Conservation (phyloP, 64 coral and sea anemone species). For the Actinia equina region DNA sequence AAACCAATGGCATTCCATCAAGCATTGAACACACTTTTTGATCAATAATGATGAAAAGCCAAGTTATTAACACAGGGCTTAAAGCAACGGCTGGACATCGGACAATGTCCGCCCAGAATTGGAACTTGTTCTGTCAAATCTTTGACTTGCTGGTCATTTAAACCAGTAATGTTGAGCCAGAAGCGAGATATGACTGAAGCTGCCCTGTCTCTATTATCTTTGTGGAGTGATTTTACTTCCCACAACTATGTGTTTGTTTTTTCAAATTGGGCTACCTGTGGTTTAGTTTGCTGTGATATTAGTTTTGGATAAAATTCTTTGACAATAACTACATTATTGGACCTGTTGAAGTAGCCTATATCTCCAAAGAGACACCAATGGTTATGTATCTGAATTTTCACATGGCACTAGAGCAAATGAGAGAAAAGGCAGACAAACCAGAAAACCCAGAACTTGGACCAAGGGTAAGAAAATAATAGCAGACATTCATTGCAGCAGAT, state of each 20-base stretch:
- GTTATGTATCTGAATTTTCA: conserved; percentile 99
- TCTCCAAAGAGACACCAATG: conserved; percentile 97
- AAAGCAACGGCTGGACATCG: no score
- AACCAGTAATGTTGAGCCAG: no score
- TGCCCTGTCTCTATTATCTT: no score
- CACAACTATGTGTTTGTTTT: no score
- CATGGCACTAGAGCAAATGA: conserved; percentile 96
- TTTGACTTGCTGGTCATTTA: no score
- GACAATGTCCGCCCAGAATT: not conserved
- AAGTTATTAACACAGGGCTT: no score
- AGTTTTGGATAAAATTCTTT: conserved; percentile 30
- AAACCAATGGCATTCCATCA: no score
- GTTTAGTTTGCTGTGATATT: not conserved
- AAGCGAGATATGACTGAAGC: no score
- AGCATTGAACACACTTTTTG: no score
- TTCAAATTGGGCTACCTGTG: not conserved
- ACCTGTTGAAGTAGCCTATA: conserved; percentile 76
- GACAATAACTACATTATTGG: conserved; percentile 57
- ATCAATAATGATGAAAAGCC: no score
- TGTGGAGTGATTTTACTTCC: no score
- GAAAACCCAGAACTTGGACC: conserved; percentile 66
- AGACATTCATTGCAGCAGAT: not conserved
- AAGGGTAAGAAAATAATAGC: conserved; percentile 45
- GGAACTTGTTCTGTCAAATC: no score
- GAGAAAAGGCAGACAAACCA: conserved; percentile 82